These are phyloP conservation scores for Hepsetus odoe DNA, from an alignment of 2,113 vertebrate genomes.

Conservation along the genomic window DNA sequence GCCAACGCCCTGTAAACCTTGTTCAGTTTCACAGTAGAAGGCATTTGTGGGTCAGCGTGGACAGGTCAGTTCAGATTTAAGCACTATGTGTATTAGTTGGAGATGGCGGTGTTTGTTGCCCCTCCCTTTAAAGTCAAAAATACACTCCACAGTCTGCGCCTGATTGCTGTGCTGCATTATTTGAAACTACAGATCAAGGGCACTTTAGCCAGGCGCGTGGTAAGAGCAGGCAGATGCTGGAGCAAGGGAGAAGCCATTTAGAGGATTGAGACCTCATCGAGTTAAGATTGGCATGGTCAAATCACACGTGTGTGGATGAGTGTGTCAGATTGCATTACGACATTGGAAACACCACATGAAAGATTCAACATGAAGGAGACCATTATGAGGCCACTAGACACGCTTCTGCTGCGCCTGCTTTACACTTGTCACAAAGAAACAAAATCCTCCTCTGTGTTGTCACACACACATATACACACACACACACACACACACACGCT, in stretches of 20 bases:
- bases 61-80: neutral
- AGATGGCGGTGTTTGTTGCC: neutral
- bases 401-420: slow-evolving; percentile 11
- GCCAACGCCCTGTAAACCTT: neutral
- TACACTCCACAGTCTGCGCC: neutral
- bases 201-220: neutral
- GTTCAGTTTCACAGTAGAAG: neutral
- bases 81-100: neutral
- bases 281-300: neutral
- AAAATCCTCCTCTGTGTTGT: slow-evolving; percentile 8
- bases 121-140: neutral
- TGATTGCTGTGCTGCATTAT: neutral
- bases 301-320: neutral
- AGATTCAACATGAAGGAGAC: neutral
- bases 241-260: slow-evolving; percentile 31
- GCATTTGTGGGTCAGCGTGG: neutral
- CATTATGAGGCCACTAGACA: neutral
- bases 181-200: slow-evolving; percentile 32
- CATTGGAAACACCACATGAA: neutral
- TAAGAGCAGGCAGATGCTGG: slow-evolving; percentile 7
- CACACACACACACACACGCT: slow-evolving; percentile 19
- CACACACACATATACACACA: neutral
- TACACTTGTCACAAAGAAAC: slow-evolving; percentile 22
- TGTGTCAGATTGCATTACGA: neutral
- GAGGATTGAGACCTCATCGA: slow-evolving; percentile 26